Evolutionary conservation across 2,888 invertebrate genomes (phyloP).

Genomic region (Graphium colonna): DNA sequence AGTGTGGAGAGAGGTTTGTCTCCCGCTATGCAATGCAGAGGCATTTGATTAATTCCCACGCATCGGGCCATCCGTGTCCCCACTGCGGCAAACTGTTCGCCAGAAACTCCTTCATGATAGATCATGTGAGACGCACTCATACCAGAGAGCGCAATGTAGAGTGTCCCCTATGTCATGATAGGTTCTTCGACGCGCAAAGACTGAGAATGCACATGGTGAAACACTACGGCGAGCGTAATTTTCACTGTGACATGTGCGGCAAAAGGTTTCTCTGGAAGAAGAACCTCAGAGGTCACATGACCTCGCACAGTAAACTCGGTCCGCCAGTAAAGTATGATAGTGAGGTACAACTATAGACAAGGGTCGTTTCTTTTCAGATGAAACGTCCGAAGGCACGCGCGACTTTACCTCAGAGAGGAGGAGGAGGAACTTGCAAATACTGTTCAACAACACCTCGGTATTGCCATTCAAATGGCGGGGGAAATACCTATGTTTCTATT

Average conservation of each 20-base stretch:
- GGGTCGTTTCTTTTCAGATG: slow-evolving; percentile 69
- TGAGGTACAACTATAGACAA: slow-evolving; percentile 39
- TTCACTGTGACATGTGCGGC: slow-evolving; percentile 79
- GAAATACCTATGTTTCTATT: slow-evolving; percentile 62
- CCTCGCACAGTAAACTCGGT: slow-evolving; percentile 43
- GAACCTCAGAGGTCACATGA: slow-evolving; percentile 77
- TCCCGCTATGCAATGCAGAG: slow-evolving; percentile 50
- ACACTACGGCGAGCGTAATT: slow-evolving; percentile 71
- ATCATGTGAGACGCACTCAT: slow-evolving; percentile 55
- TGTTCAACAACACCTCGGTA: slow-evolving; percentile 66
- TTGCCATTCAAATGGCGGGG: slow-evolving; percentile 71
- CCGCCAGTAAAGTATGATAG: not conserved
- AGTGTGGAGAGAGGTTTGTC: slow-evolving; percentile 55
- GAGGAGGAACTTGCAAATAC: slow-evolving; percentile 61
- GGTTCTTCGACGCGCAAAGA: slow-evolving; percentile 52
- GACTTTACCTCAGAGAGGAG: slow-evolving; percentile 52
- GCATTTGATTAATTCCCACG: slow-evolving; percentile 50
- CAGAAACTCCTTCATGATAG: slow-evolving; percentile 54
- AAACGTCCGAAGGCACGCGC: slow-evolving; percentile 45
- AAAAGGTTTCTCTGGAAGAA: slow-evolving; percentile 79
- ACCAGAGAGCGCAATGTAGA: slow-evolving; percentile 61
- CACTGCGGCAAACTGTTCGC: slow-evolving; percentile 55
- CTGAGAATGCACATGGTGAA: slow-evolving; percentile 67
- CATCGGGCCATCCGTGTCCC: slow-evolving; percentile 51
- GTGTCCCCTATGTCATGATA: slow-evolving; percentile 52